phyloP scores from a whole-genome alignment of 1,140 invertebrate species.

The Cydia fagiglandana region DNA sequence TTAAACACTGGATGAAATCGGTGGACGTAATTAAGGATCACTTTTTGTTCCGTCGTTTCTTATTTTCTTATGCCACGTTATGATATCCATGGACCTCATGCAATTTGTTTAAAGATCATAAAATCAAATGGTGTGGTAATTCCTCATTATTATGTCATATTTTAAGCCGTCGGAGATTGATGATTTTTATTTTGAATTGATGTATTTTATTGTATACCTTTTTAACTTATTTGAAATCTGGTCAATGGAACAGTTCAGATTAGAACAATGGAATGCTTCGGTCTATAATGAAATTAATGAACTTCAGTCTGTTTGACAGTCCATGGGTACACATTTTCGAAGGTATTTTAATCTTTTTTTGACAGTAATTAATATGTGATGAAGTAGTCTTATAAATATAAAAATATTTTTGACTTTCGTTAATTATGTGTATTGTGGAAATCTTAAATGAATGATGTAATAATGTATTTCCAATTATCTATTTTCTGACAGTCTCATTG shows the following conservation, averaged over 20 bases:
- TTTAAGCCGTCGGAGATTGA: background rate
- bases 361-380: slow-evolving; percentile 66
- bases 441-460: slow-evolving; percentile 63
- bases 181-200: slow-evolving; percentile 1
- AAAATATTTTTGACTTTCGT: slow-evolving; percentile 73
- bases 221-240: background rate
- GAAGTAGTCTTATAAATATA: slow-evolving; percentile 72
- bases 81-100: background rate
- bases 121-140: background rate
- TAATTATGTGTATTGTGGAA: slow-evolving; percentile 66
- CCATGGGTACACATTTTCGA: slow-evolving; percentile 36
- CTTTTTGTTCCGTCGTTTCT: slow-evolving; percentile 6
- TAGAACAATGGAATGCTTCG: background rate
- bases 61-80: slow-evolving; percentile 1
- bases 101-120: background rate
- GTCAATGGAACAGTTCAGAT: background rate
- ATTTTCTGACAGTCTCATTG: slow-evolving; percentile 62
- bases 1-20: slow-evolving; percentile 42
- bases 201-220: slow-evolving; percentile 3
- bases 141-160: background rate
- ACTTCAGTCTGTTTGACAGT: background rate
- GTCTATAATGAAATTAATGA: background rate
- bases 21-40: slow-evolving; percentile 54
- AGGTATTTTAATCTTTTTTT: slow-evolving; percentile 55
- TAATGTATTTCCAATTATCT: slow-evolving; percentile 66